Conservation (phyloP, 2,113 vertebrate genomes). For the Corythaeola cristata region DNA sequence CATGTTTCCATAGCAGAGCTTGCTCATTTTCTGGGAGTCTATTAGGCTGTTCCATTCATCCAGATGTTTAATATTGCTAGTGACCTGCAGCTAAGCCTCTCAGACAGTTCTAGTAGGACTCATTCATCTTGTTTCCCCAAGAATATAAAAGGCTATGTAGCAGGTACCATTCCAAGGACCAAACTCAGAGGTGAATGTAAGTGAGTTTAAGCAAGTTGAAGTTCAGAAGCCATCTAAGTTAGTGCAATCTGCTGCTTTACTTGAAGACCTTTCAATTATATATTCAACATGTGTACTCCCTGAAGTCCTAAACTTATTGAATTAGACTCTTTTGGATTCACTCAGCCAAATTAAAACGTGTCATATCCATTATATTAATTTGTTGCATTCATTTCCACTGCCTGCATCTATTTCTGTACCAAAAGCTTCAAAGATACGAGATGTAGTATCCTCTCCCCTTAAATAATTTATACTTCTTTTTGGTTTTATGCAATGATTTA, state of each 20-base stretch:
- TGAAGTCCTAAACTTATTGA: background rate
- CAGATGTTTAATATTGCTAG: background rate
- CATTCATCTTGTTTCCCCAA: background rate
- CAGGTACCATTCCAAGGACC: background rate
- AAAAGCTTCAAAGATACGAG: background rate
- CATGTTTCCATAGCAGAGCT: background rate
- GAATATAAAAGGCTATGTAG: background rate
- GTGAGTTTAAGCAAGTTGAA: background rate
- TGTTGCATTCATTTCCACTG: background rate
- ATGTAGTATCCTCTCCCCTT: background rate
- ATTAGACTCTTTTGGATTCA: background rate
- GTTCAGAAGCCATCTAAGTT: background rate
- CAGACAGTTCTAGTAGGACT: background rate
- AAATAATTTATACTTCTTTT: background rate
- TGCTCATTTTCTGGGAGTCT: background rate
- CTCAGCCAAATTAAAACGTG: background rate
- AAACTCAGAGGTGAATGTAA: background rate
- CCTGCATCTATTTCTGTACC: background rate
- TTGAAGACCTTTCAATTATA: background rate
- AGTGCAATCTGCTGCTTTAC: background rate
- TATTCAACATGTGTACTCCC: background rate
- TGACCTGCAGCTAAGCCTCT: background rate
- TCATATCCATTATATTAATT: background rate
- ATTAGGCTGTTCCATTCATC: background rate
- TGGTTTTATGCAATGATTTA: background rate